Evolutionary conservation across 2,888 invertebrate genomes (phyloP), one percentile per base, ranked within the genome.

Genomic region (Itoplectis maculator): DNA sequence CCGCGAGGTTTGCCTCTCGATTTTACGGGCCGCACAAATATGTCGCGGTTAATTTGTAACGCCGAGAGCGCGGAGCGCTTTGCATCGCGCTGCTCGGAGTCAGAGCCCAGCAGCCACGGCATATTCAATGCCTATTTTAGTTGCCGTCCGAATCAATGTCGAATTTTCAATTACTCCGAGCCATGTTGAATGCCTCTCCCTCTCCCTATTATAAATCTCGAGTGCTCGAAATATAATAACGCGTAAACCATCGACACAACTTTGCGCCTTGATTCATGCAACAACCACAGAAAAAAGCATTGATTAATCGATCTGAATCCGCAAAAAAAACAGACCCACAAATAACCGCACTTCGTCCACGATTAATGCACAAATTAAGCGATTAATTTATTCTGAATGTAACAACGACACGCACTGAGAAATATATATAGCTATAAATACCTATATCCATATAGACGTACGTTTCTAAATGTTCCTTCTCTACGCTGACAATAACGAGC

Each of bases 11-110:
- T 37, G 35, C 65, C 76, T 82, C 76, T 83, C 74, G 84, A 87
- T 82, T 82, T 81, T 78, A 76, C 77, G 76, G 83, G 63, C 77
- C 68, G 63, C 69, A 79, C 83, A 87, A 88, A 88, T 87, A 84
- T 82, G 82, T 82, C 79, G 78, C 74, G 84, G 85, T 86, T 87
- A 85, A 88, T 88, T 88, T 83, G 85, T 82, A 84, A 86, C 83
- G 54, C 77, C 47, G 66, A 40, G 59, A 66, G 73, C 54, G 45
- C n/a, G 42, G 59, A 0, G 40, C 61, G 56, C 40, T 72, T 72
- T 66, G 59, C 40, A 59, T 49, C 59, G 47, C 40, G 13, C 37
- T n/a, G n/a, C n/a, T n/a, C n/a, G 45, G 59, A 61, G 40, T 11
- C 23, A 69, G 29, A 5, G 29, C 29, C 37, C 76, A 45, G 47